Percentiles rank a stretch among this genome's conserved stretches.
Evolutionary conservation across 2,797 vertebrate species (phyloP).

Genomic region (Denticeps clupeoides): DNA sequence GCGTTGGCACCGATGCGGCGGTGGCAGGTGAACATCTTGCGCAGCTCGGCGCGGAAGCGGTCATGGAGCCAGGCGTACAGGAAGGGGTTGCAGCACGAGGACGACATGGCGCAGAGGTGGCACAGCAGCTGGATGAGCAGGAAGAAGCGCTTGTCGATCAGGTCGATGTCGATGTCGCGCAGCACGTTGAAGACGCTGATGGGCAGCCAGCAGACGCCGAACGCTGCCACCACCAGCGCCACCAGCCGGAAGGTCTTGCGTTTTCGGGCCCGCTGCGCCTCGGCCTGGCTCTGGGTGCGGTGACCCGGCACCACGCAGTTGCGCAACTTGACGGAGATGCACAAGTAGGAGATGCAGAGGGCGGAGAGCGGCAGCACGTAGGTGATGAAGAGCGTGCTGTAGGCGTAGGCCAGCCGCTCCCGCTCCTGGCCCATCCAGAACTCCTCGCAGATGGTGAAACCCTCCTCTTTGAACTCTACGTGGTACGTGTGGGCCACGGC

Average conservation of each 20-base stretch:
- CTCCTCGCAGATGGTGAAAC: conserved; percentile 79
- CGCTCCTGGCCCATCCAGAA: conserved; percentile 75
- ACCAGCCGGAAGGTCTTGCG: conserved; percentile 77
- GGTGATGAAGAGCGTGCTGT: conserved; percentile 73
- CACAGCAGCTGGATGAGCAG: conserved; percentile 77
- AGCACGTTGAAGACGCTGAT: conserved; percentile 79
- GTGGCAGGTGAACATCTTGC: conserved; percentile 68
- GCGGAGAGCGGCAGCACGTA: conserved; percentile 77
- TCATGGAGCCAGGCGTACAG: conserved; percentile 81
- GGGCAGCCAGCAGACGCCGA: conserved; percentile 77
- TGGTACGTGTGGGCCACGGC: conserved; percentile 80
- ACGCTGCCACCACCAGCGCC: conserved; percentile 70
- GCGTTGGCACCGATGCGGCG: conserved; percentile 61
- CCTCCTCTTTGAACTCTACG: conserved; percentile 71
- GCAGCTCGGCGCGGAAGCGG: conserved; percentile 68
- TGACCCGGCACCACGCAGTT: conserved; percentile 74
- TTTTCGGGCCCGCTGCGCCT: conserved; percentile 65
- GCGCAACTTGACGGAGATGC: conserved; percentile 73
- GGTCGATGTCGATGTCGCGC: conserved; percentile 71
- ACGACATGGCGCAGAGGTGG: conserved; percentile 81
- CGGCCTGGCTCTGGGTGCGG: conserved; percentile 66
- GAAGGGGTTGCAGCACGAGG: conserved; percentile 80
- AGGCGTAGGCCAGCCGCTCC: conserved; percentile 68
- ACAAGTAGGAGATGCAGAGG: conserved; percentile 73
- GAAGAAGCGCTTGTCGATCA: conserved; percentile 77